Evolutionary conservation across 2,797 vertebrate species (phyloP), one percentile per base, ranked within the genome.

Genomic region (Aplochiton taeniatus): DNA sequence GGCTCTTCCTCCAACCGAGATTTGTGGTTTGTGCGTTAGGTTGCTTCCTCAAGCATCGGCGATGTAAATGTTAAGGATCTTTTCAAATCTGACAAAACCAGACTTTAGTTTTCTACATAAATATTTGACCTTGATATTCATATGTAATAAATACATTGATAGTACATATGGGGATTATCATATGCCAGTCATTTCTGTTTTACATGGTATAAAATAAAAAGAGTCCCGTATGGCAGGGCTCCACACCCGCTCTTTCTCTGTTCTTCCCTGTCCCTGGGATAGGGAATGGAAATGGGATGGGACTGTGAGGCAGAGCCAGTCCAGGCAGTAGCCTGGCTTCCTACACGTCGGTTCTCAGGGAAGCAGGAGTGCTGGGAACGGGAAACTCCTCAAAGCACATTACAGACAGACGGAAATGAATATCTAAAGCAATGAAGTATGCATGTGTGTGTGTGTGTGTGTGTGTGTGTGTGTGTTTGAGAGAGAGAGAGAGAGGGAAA

Each of bases 321-420:
- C 75, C 74, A 78, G 79, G 72, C 72, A 83, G 60, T 64, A 68
- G 54, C 60, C 8, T 49, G 52, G 45, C 88, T 91, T 90, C 89
- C 81, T 87, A 86, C 78, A 85, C 74, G 74, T 72, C 51, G 71
- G 85, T 90, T 92, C 89, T 88, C 89, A 90, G 78, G 86, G 79
- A 92, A 91, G 81, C 68, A 8, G 77, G 72, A 76, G 80, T 69
- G 84, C 80, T 85, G 83, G 85, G 82, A 87, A 89, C 84, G 86
- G 89, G 90, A 90, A 91, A 74, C 76, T 73, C 76, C 84, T 76
- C 74, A 66, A 84, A 90, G 81, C 83, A 87, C 82, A 83, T 87
- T 75, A 81, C 78, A 86, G 78, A 81, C 84, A 80, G 76, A 83
- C 68, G 84, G 90, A 89, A 90, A 90, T 88, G 52, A 89, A 90